phyloP scores from a whole-genome alignment of 2,797 vertebrate species.

The Tangara arthus region DNA sequence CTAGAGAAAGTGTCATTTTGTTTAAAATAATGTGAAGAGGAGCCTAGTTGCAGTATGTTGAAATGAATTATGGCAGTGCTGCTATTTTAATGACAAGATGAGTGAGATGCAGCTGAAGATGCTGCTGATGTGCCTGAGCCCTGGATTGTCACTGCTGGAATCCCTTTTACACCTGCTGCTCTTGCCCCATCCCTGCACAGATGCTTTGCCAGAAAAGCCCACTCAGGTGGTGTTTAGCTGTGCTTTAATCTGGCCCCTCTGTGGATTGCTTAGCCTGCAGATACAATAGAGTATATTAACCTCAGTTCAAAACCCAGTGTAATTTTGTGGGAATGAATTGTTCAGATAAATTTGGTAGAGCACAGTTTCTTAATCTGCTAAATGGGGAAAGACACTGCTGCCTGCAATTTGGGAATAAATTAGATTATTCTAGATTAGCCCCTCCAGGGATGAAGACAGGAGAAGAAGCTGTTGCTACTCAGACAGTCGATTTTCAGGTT shows the following conservation, averaged over 20 bases:
- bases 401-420: conserved; percentile 37
- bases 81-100: neutral
- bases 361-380: conserved; percentile 31
- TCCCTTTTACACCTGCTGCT: neutral
- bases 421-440: conserved; percentile 38
- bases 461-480: neutral
- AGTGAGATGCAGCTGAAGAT: neutral
- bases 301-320: conserved; percentile 3
- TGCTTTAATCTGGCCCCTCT: neutral
- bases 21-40: conserved; percentile 38
- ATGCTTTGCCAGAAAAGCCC: neutral
- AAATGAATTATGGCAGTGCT: neutral
- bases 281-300: neutral
- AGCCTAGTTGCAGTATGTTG: neutral
- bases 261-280: neutral
- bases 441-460: neutral
- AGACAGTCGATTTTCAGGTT: conserved; percentile 21
- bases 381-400: neutral
- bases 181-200: accelerated
- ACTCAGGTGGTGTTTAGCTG: neutral
- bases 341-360: neutral
- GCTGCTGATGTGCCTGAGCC: neutral
- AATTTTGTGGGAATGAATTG: conserved; percentile 28
- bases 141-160: accelerated
- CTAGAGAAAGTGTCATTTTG: conserved; percentile 37